Conservation (phyloP, 2,888 invertebrate species). For the Zonitis immaculata region DNA sequence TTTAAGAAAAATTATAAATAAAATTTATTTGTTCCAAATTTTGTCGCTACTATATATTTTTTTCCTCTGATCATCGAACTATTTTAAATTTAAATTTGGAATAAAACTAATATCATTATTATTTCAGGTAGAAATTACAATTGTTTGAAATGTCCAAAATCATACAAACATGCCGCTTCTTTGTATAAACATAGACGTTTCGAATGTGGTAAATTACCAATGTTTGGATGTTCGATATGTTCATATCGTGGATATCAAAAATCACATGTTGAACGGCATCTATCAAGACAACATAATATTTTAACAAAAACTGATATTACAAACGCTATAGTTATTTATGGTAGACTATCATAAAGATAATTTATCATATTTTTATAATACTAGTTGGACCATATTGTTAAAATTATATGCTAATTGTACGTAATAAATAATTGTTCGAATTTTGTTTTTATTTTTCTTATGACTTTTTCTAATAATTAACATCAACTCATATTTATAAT, state of each 20-base stretch:
- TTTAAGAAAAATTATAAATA: too few species aligned
- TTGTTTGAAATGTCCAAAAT: slow-evolving; percentile 27
- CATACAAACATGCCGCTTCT: slow-evolving; percentile 29
- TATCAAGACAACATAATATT: slow-evolving; percentile 38
- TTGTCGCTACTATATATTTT: too few species aligned
- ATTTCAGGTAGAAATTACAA: slow-evolving; percentile 13
- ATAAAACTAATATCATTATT: slow-evolving; percentile 2
- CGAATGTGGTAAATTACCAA: slow-evolving; percentile 33
- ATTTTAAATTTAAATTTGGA: background rate
- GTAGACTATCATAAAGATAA: slow-evolving; percentile 1
- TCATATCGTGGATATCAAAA: slow-evolving; percentile 38
- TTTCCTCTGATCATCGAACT: background rate
- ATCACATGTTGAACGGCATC: slow-evolving; percentile 37
- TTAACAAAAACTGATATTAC: slow-evolving; percentile 12
- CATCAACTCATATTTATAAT: too few species aligned
- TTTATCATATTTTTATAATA: background rate
- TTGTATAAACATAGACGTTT: slow-evolving; percentile 32
- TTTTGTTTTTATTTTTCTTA: background rate
- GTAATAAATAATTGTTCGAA: too few species aligned
- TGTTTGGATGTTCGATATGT: slow-evolving; percentile 32
- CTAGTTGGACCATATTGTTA: background rate
- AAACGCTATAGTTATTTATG: slow-evolving; percentile 12
- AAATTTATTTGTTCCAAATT: too few species aligned
- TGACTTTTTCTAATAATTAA: background rate
- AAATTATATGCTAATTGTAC: too few species aligned